Percentiles rank a stretch among this genome's conserved stretches.
phyloP scores from a whole-genome alignment of 2,797 vertebrate genomes.

The Apogon hyalosoma region DNA sequence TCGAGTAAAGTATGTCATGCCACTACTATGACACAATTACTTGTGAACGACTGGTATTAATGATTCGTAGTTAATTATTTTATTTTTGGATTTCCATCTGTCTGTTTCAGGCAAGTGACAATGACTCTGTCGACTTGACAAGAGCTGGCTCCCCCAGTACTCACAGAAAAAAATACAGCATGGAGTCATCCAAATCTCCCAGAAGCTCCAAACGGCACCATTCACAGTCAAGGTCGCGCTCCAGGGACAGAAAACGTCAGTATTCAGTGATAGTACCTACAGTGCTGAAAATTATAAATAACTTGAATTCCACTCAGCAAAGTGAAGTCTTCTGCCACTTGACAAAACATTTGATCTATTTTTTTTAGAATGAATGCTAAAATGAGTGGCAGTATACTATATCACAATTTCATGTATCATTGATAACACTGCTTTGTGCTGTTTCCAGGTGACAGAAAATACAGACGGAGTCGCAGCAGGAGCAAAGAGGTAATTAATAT shows the following conservation, averaged over 20 bases:
- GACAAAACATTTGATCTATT: too few relatives aligned
- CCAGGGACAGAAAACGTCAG: slow-evolving; percentile 90
- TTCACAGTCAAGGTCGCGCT: slow-evolving; percentile 93
- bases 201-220: slow-evolving; percentile 92
- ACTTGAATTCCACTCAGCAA: not conserved
- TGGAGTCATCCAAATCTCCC: slow-evolving; percentile 91
- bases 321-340: too few relatives aligned
- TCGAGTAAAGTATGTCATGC: not conserved
- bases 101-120: slow-evolving; percentile 88
- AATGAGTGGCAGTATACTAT: too few relatives aligned
- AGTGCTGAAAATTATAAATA: not conserved
- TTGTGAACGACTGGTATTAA: not conserved
- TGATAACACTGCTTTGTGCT: slow-evolving; percentile 22
- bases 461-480: slow-evolving; percentile 95
- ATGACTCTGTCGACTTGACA: slow-evolving; percentile 85
- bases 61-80: not conserved
- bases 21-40: not conserved
- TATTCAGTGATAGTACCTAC: slow-evolving; percentile 19
- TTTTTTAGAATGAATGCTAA: too few relatives aligned
- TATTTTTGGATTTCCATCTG: not conserved
- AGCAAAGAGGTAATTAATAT: slow-evolving; percentile 99
- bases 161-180: slow-evolving; percentile 88
- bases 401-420: not conserved
- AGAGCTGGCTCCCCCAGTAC: slow-evolving; percentile 86
- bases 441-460: slow-evolving; percentile 90